Conservation (phyloP, 2,888 invertebrate species). For the Oegoconia quadripuncta region DNA sequence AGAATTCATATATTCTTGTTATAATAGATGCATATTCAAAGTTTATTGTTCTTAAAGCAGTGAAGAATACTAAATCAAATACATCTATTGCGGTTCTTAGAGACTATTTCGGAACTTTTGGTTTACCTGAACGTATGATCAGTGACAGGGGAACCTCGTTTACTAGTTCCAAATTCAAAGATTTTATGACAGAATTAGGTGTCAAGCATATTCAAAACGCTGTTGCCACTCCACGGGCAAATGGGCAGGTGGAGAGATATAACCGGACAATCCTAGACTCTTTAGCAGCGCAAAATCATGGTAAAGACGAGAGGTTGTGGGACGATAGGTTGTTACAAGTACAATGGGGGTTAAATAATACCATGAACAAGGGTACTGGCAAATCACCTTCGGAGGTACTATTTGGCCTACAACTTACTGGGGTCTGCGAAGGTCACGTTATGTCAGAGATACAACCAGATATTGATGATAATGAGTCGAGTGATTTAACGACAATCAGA, state of each 20-base stretch:
- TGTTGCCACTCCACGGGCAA: constrained; percentile 2
- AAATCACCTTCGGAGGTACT: constrained; percentile 11
- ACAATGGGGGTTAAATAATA: constrained; percentile 10
- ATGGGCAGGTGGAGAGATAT: not conserved
- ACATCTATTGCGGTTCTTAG: constrained; percentile 1
- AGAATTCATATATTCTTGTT: constrained; percentile 2
- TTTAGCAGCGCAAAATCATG: not conserved
- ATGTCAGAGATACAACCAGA: not conserved
- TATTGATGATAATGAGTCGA: not conserved
- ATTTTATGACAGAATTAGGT: not conserved
- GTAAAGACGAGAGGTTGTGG: not conserved
- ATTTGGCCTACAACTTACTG: constrained; percentile 8
- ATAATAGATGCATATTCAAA: constrained; percentile 18
- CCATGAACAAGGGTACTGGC: constrained; percentile 6
- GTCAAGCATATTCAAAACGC: constrained; percentile 7
- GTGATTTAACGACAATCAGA: not conserved
- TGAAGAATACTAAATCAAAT: constrained; percentile 9
- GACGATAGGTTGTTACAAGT: constrained; percentile 4
- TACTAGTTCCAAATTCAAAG: constrained; percentile 3
- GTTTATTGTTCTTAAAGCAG: constrained; percentile 14
- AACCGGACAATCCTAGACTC: too few species aligned
- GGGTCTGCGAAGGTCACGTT: not conserved
- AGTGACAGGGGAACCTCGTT: constrained; percentile 5
- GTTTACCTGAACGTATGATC: constrained; percentile 3
- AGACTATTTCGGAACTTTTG: constrained; percentile 2